Base-by-base conservation (phyloP, 2,888 invertebrate genomes). In the Troides aeacus region DNA sequence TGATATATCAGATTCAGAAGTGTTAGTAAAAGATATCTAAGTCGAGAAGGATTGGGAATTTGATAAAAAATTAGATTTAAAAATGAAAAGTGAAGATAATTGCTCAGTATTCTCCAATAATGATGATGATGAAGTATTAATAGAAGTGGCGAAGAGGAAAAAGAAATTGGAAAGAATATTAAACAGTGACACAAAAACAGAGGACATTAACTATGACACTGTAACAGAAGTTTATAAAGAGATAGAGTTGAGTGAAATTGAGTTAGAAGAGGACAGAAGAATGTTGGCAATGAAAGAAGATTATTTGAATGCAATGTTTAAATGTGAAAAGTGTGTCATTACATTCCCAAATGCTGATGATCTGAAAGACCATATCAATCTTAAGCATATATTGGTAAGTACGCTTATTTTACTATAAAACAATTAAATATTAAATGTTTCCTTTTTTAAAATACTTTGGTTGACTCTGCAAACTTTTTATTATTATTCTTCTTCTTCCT, bases 271-370 rank as follows among this genome's bases (percentile, higher is more conserved):
- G 50, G 92, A 92, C 36, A 84, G 91, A 61, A 77, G 69, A 61
- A 0, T 72, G 24, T 68, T 83, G 30, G 75, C 67, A 23, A 50
- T 73, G 0, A 81, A 73, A 64, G 91, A 90, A 7, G 87, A 88
- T 36, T 92, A 84, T 77, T 76, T 85, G 0, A 88, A 90, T 66
- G 88, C 91, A 0, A 86, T 89, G 84, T 89, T 87, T 68, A 78
- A 79, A 10, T 92, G 92, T 73, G 86, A 87, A 0, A 73, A 57
- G 1, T 92, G 92, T 77, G 79, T 91, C 0, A 0, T 83, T 0
- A 76, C 88, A 0, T 92, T 90, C 68, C 86, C 90, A 0, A 91
- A 89, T 72, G 79, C 76, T 0, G 90, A 92, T 7, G 90, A 90
- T 72, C 77, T 89, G 68, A 83, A 80, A 3, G 91, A 92, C 0